These are phyloP conservation scores for Cordilura impudica DNA, from an alignment of 2,888 invertebrate species.

Conservation along the genomic window DNA sequence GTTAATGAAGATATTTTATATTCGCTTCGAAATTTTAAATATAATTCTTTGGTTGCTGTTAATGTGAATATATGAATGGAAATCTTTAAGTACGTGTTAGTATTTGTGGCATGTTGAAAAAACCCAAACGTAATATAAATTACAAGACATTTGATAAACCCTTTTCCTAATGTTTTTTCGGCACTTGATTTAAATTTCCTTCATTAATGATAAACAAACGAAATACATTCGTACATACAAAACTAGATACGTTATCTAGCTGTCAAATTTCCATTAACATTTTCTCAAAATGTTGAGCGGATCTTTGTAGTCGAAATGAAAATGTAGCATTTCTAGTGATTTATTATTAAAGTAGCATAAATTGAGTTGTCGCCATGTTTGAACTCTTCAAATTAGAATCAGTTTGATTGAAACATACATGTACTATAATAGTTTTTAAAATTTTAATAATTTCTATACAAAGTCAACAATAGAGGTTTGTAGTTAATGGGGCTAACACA, in stretches of 20 bases:
- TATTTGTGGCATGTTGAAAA: conserved; percentile 36
- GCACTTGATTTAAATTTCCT: conserved; percentile 26
- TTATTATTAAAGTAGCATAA: conserved; percentile 40
- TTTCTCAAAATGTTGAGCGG: conserved; percentile 33
- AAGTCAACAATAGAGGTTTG: neutral
- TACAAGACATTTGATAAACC: conserved; percentile 13
- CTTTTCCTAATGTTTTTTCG: conserved; percentile 29
- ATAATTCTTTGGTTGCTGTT: conserved; percentile 30
- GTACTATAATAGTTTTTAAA: neutral
- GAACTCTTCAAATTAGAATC: neutral
- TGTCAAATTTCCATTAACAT: conserved; percentile 14
- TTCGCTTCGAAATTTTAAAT: conserved; percentile 10
- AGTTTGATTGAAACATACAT: neutral
- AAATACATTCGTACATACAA: neutral
- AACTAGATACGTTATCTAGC: conserved; percentile 13
- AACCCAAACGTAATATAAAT: conserved; percentile 36
- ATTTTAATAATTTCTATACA: conserved; percentile 12
- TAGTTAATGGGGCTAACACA: neutral
- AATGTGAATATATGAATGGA: conserved; percentile 64
- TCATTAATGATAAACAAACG: conserved; percentile 9
- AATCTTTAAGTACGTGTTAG: conserved; percentile 73
- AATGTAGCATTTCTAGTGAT: conserved; percentile 30
- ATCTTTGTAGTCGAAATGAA: conserved; percentile 51
- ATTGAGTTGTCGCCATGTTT: conserved; percentile 38
- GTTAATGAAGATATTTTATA: conserved; percentile 70